Conservation (phyloP, 2,797 vertebrate genomes). For the Peromyscus eremicus region DNA sequence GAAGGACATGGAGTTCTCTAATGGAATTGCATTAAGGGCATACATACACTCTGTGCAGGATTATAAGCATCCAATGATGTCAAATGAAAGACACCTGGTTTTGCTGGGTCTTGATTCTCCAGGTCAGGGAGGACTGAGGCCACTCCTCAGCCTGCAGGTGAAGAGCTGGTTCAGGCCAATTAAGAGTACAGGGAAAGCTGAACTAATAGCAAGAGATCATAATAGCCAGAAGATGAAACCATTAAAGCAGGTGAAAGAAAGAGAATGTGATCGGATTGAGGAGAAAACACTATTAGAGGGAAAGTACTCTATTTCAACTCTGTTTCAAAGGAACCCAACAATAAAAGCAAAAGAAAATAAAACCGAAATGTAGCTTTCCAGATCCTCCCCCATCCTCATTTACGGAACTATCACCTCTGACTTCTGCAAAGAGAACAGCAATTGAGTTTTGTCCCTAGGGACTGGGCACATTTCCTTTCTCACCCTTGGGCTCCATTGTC, state of each 20-base stretch:
- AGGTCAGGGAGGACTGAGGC: not conserved
- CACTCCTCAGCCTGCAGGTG: not conserved
- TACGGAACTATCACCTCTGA: not conserved
- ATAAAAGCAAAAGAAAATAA: slow-evolving; percentile 39
- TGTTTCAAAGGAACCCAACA: not conserved
- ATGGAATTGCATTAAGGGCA: slow-evolving; percentile 65
- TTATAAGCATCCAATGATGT: not conserved
- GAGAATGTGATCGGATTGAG: not conserved
- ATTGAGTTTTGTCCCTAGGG: not conserved
- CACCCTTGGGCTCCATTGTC: not conserved
- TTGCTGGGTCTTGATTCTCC: not conserved
- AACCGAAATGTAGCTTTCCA: not conserved
- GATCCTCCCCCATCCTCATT: not conserved
- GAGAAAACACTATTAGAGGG: slow-evolving; percentile 9
- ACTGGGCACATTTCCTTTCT: not conserved
- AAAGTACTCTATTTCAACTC: slow-evolving; percentile 12
- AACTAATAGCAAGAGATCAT: not conserved
- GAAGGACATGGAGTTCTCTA: slow-evolving; percentile 48
- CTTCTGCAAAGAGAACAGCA: not conserved
- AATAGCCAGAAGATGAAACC: slow-evolving; percentile 15
- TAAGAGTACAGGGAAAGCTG: not conserved
- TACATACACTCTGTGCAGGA: not conserved
- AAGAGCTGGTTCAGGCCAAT: not conserved
- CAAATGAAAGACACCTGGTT: slow-evolving; percentile 43
- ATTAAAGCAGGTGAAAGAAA: slow-evolving; percentile 32